These are phyloP conservation scores for Bugula neritina DNA, from an alignment of 2,888 invertebrate genomes.

Conservation along the genomic window DNA sequence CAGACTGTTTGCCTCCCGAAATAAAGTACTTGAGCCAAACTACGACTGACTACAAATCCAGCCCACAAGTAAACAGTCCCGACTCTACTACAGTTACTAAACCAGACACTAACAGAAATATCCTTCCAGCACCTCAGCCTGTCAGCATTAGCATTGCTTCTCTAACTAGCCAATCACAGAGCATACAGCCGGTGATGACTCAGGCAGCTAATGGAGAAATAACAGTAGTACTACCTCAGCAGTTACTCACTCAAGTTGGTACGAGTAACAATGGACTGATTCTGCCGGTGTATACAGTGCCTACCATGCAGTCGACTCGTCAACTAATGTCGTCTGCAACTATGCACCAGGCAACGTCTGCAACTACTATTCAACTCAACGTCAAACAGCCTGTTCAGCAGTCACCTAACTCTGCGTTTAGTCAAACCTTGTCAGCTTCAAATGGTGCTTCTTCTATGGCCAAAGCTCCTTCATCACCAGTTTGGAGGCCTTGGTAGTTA, in stretches of 20 bases:
- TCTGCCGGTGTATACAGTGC: neutral
- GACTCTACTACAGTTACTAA: neutral
- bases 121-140: constrained; percentile 11
- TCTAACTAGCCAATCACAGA: neutral
- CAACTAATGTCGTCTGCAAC: neutral
- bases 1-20: constrained; percentile 3
- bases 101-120: constrained; percentile 7
- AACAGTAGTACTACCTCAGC: neutral
- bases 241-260: neutral
- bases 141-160: neutral
- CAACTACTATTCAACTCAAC: neutral
- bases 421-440: neutral
- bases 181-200: neutral
- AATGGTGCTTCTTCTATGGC: neutral
- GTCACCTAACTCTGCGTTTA: constrained; percentile 19
- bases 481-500: constrained; percentile 12
- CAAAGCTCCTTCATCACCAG: neutral
- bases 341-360: neutral
- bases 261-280: neutral
- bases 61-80: neutral
- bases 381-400: neutral
- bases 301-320: neutral
- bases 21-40: neutral
- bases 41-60: neutral
- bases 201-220: neutral